These are phyloP conservation scores for Laupala kohalensis DNA, from an alignment of 1,140 invertebrate species.

Conservation along the genomic window DNA sequence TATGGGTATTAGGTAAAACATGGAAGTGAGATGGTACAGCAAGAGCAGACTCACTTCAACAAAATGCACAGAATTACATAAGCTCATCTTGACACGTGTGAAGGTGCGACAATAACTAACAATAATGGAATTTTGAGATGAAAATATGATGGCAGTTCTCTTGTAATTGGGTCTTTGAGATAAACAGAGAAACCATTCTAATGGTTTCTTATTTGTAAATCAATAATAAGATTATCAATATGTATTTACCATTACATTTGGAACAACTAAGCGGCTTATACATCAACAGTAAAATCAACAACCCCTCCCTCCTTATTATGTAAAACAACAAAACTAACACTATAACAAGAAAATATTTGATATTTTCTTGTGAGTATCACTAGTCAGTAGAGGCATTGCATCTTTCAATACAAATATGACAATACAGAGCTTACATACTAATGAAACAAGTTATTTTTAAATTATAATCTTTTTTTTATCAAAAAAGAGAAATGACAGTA, in stretches of 20 bases:
- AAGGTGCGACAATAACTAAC: background rate
- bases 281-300: slow-evolving; percentile 6
- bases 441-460: slow-evolving; percentile 5
- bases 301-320: background rate
- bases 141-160: slow-evolving; percentile 5
- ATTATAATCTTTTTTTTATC: slow-evolving; percentile 1
- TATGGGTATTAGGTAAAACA: background rate
- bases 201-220: background rate
- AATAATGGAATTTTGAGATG: background rate
- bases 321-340: slow-evolving; percentile 1
- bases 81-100: background rate
- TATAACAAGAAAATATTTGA: slow-evolving; percentile 6
- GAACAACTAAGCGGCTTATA: slow-evolving; percentile 1
- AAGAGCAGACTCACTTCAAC: background rate
- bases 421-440: slow-evolving; percentile 7
- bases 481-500: slow-evolving; percentile 3
- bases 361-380: background rate
- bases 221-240: background rate
- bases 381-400: slow-evolving; percentile 4
- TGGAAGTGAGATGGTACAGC: background rate
- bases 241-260: background rate
- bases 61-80: background rate
- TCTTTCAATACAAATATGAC: background rate
- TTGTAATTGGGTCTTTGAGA: background rate
- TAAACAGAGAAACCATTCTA: background rate